phyloP scores from a whole-genome alignment of 2,113 vertebrate genomes.

The Nematolebias whitei region DNA sequence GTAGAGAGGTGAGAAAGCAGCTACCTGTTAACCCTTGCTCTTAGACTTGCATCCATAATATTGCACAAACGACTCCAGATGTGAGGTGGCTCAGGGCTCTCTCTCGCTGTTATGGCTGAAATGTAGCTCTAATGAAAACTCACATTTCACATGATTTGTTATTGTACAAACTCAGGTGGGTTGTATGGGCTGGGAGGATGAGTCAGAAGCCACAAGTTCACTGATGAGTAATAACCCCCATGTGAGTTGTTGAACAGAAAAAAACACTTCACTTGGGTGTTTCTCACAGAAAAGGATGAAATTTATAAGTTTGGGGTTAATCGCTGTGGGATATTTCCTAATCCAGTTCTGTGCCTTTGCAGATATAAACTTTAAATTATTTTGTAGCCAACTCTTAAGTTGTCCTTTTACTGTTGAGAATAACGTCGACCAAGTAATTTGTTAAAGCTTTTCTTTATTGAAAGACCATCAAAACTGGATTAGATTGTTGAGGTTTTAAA shows the following conservation, averaged over 20 bases:
- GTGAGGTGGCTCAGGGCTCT: background rate
- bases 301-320: constrained; percentile 12
- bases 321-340: constrained; percentile 3
- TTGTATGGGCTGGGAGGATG: constrained; percentile 69
- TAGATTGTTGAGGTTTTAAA: background rate
- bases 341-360: constrained; percentile 1
- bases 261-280: constrained; percentile 38
- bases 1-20: constrained; percentile 85
- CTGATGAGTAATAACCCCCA: constrained; percentile 51
- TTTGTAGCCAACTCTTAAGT: too few species aligned
- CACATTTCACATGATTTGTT: constrained; percentile 27
- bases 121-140: background rate
- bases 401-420: background rate
- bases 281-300: background rate
- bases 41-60: too few species aligned
- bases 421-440: background rate
- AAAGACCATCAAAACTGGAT: constrained; percentile 2
- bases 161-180: constrained; percentile 59
- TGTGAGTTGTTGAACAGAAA: constrained; percentile 54
- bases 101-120: background rate
- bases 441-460: too few species aligned
- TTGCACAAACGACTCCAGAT: background rate
- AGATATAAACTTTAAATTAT: background rate
- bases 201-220: constrained; percentile 46
- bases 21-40: background rate